Evolutionary conservation across 2,113 vertebrate species (phyloP).

Genomic region (Zootoca vivipara): DNA sequence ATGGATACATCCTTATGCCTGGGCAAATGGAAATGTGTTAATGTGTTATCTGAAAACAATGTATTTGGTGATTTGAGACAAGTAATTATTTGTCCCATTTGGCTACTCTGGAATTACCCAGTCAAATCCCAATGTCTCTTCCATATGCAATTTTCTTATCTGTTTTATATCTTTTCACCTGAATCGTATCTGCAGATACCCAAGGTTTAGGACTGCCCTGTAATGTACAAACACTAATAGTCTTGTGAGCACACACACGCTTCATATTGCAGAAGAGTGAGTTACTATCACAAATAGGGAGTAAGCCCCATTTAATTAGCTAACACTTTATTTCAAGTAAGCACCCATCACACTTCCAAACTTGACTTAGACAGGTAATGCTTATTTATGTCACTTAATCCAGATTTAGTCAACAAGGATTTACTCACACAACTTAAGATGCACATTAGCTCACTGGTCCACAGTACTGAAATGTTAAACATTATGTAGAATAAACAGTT

Average conservation of each 20-base stretch:
- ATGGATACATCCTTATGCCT: not conserved
- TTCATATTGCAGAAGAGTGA: not conserved
- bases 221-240: not conserved
- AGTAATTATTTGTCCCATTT: not conserved
- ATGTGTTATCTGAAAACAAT: not conserved
- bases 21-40: not conserved
- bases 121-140: not conserved
- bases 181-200: not conserved
- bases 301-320: not conserved
- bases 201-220: not conserved
- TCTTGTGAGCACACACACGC: not conserved
- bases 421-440: not conserved
- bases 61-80: not conserved
- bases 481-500: conserved; percentile 20
- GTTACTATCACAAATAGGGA: not conserved
- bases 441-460: not conserved
- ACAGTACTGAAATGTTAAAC: conserved; percentile 18
- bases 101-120: not conserved
- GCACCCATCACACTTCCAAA: not conserved
- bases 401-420: conserved; percentile 9
- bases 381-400: conserved; percentile 12
- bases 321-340: not conserved
- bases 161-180: not conserved
- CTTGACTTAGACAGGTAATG: not conserved
- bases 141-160: not conserved